These are phyloP conservation scores for Argynnis bischoffii DNA, from an alignment of 2,888 invertebrate species.

Conservation along the genomic window DNA sequence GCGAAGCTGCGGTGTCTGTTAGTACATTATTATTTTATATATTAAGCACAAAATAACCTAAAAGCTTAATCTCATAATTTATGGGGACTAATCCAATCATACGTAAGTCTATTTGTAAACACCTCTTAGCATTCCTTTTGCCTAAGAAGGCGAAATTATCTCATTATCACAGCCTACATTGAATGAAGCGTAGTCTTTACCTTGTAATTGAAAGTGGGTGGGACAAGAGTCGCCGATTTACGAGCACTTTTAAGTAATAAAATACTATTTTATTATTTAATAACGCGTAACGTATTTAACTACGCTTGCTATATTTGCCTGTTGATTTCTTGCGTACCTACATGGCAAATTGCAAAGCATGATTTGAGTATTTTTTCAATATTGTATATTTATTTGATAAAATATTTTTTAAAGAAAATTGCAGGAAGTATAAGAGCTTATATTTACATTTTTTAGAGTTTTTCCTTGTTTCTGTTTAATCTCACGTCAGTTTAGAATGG, in stretches of 20 bases:
- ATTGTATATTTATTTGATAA: too few species aligned
- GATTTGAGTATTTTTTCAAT: too few species aligned
- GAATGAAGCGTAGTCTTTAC: conserved; percentile 18
- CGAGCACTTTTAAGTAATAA: conserved; percentile 5
- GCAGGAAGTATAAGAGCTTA: too few species aligned
- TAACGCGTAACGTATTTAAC: background rate
- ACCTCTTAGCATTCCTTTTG: conserved; percentile 31
- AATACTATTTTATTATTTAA: background rate
- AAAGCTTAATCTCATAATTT: conserved; percentile 27
- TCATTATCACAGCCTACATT: conserved; percentile 32
- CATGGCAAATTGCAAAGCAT: too few species aligned
- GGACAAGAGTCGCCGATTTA: conserved; percentile 21
- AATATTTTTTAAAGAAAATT: too few species aligned
- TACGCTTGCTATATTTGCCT: background rate
- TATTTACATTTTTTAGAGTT: too few species aligned
- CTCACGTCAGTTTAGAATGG: too few species aligned
- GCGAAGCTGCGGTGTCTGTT: too few species aligned
- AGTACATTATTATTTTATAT: background rate
- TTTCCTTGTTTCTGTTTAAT: too few species aligned
- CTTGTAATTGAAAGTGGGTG: conserved; percentile 29
- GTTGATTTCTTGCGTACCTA: background rate
- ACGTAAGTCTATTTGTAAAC: conserved; percentile 31
- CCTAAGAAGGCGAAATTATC: conserved; percentile 35
- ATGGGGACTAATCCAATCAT: conserved; percentile 15
- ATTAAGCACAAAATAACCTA: conserved; percentile 1